A percentile compares a stretch with the other conserved stretches of the same genome.
Conservation (phyloP, 2,113 vertebrate species). For the Cnemophilus loriae region DNA sequence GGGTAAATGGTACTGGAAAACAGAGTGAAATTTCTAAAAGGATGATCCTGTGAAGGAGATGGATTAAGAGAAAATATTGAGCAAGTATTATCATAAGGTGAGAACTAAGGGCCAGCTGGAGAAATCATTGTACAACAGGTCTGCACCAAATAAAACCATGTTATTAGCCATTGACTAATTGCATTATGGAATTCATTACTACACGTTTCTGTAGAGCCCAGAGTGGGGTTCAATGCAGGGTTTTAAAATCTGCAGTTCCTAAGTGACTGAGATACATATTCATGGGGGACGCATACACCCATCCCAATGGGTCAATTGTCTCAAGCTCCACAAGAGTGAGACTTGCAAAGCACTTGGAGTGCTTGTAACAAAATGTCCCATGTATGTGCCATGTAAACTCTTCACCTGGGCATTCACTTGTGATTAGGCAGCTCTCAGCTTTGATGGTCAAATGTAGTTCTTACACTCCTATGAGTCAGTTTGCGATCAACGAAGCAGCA, state of each 20-base stretch:
- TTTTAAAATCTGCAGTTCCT: not conserved
- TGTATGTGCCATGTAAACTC: not conserved
- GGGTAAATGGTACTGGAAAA: not conserved
- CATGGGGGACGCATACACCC: fast-evolving
- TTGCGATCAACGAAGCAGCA: not conserved
- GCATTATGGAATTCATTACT: not conserved
- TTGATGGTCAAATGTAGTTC: not conserved
- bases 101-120: not conserved
- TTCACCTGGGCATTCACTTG: not conserved
- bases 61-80: not conserved
- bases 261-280: not conserved
- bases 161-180: not conserved
- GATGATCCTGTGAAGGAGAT: not conserved
- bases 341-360: not conserved
- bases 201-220: not conserved
- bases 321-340: not conserved
- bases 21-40: not conserved
- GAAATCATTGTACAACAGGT: not conserved
- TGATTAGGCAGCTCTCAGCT: not conserved
- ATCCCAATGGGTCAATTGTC: not conserved
- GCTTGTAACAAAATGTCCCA: not conserved
- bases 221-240: not conserved
- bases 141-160: not conserved
- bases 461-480: not conserved
- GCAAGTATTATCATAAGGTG: not conserved